Base-by-base conservation (phyloP, 37 sponge, comb jelly and placozoan genomes). In the Cliona cf. orientalis region DNA sequence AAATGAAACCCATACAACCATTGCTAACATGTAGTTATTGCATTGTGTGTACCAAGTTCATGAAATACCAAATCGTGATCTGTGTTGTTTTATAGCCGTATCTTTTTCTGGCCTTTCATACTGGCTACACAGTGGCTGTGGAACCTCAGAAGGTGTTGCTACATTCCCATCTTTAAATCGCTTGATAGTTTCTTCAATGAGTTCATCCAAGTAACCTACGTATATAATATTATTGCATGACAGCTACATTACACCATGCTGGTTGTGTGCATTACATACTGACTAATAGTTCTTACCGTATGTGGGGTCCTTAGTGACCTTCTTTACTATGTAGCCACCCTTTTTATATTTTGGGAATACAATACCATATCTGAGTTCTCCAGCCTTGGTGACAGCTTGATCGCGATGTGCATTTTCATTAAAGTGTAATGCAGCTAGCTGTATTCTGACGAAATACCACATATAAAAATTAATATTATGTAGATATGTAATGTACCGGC, bases 401-500 rank as follows among this genome's bases (percentile, higher is more conserved):
- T 14, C 6, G 14, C 70, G 36, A 31, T 36, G 22, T 21, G 38
- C 22, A 34, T 75, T 75, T 35, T 75, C 76, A 57, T 75, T 75
- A 37, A 55, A 55, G 19, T 75, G 76, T 31, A 75, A 32, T 56
- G 76, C 58, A 55, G 76, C 59, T 2, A 46, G 36, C 32, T 29
- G 26, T 75, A 55, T n/a, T 26, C 58, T 28, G 25, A 28, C 3
- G 25, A 28, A 29, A 28, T 5, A 53, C 19, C 25, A 28, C 25
- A 3, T 28, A 68, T 68, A 5, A 6, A n/a, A n/a, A 68, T 38
- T 29, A 23, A n/a, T n/a, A n/a, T 12, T n/a, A n/a, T n/a, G n/a
- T n/a, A n/a, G n/a, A n/a, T n/a, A n/a, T n/a, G n/a, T 49, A 21
- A 7, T 29, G 35, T 53, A 83, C 84, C 84, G 79, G 68, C 41